Base-by-base conservation (phyloP, 2,888 invertebrate genomes). In the Agrilus mali region DNA sequence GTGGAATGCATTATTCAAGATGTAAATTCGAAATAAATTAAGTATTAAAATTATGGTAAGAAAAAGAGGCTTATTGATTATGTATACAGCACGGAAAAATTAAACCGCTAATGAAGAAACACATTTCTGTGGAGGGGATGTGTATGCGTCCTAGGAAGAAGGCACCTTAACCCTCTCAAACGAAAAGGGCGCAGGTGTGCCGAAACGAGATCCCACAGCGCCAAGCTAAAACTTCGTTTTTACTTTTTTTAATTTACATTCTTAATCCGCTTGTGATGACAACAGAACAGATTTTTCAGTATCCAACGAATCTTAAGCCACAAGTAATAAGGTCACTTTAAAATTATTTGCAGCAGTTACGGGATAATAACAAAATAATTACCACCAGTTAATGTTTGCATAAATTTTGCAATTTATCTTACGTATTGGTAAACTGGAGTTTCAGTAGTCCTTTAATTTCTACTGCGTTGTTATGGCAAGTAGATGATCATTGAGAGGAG, bases 11-110 rank as follows among this genome's bases (percentile, higher is more conserved):
- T 67, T 64, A 68, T 67, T 66, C 66, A 64, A 63, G 63, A 68
- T 67, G 65, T 63, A 67, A 67, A 68, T 67, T 67, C 65, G 67
- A 68, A 67, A 67, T 67, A 68, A 68, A 68, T 68, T 68, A 68
- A 67, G 67, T 68, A 68, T 67, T 64, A 68, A 68, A 68, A 68
- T 68, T 66, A 67, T 61, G 65, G 63, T 60, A 58, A 54, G 51
- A 53, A 51, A 55, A 51, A 52, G 50, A 57, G 64, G 61, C 65
- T 65, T 62, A 68, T 68, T 65, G 67, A 68, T 68, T 68, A 68
- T 68, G 66, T 66, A 67, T 67, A 65, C 66, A 66, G 66, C 59
- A 65, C 65, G 63, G 65, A 66, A 66, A 67, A 67, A 66, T 66
- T 67, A 66, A 66, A 64, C 62, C 59, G 59, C 65, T 67, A 67